A percentile compares a stretch with the other conserved stretches of the same genome.
Conservation (phyloP, 1,140 invertebrate species). For the Monomorium pharaonis region DNA sequence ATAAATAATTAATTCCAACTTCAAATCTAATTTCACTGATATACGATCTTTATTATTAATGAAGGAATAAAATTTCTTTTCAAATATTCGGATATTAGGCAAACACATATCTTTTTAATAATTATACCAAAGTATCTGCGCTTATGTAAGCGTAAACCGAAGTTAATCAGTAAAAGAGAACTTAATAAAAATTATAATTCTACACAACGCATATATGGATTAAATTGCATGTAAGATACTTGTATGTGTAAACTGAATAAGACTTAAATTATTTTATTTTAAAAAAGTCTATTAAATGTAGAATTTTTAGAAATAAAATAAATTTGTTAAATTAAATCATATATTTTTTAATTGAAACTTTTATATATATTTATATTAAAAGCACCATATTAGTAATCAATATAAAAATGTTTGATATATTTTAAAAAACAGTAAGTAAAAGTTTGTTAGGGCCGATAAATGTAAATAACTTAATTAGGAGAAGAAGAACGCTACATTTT, state of each 20-base stretch:
- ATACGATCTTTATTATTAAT: conserved; percentile 26
- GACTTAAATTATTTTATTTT: no score
- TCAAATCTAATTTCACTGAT: conserved; percentile 56
- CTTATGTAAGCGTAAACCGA: background rate
- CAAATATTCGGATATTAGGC: background rate
- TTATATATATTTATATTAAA: background rate
- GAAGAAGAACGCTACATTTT: no score
- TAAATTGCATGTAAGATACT: background rate
- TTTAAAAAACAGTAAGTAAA: background rate
- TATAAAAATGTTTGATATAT: background rate
- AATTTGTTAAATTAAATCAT: background rate
- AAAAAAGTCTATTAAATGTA: no score
- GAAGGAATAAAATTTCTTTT: conserved; percentile 48
- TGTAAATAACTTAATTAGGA: no score
- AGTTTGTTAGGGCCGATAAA: no score
- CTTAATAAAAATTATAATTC: conserved; percentile 1
- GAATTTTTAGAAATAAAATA: no score
- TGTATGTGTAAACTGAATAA: no score
- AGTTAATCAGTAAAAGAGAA: conserved; percentile 5
- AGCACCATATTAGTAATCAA: background rate
- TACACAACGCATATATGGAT: background rate
- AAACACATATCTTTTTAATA: background rate
- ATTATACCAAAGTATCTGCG: background rate
- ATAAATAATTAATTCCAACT: conserved; percentile 63
- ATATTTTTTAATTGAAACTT: background rate